Evolutionary conservation across 2,797 vertebrate species (phyloP).

Genomic region (Brotula barbata): DNA sequence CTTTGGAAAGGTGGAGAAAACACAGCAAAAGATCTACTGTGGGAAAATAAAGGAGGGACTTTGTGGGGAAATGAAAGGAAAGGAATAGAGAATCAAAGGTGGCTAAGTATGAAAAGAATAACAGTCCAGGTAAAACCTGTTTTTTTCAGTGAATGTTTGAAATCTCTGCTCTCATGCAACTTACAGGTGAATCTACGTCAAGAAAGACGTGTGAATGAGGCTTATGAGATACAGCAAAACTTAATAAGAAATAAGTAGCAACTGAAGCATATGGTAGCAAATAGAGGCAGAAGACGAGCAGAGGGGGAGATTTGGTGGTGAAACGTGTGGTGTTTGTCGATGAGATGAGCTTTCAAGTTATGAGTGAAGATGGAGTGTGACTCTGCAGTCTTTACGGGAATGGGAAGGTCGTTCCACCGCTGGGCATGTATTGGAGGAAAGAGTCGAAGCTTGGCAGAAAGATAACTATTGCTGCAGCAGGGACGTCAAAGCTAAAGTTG

Average conservation of each 20-base stretch:
- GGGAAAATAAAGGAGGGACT: slow-evolving; percentile 18
- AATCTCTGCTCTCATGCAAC: too few species aligned
- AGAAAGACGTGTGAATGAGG: too few species aligned
- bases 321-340: slow-evolving; percentile 6
- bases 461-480: slow-evolving; percentile 11
- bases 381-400: slow-evolving; percentile 23
- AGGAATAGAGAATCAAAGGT: slow-evolving; percentile 49
- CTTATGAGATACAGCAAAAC: too few species aligned
- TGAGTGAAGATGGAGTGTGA: slow-evolving; percentile 22
- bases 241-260: too few species aligned
- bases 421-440: slow-evolving; percentile 17
- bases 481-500: neutral
- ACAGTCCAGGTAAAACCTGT: slow-evolving; percentile 21
- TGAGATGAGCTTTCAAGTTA: slow-evolving; percentile 17
- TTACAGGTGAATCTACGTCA: too few species aligned
- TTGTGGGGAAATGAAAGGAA: slow-evolving; percentile 32
- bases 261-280: neutral
- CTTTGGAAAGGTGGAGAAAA: slow-evolving; percentile 33
- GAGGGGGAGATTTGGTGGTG: neutral
- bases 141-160: slow-evolving; percentile 27
- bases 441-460: slow-evolving; percentile 8
- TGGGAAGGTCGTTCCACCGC: slow-evolving; percentile 20
- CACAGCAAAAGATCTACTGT: slow-evolving; percentile 12
- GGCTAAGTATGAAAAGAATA: slow-evolving; percentile 2
- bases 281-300: neutral